Conservation (phyloP, 2,888 invertebrate species). For the Lordiphosa andalusiaca region DNA sequence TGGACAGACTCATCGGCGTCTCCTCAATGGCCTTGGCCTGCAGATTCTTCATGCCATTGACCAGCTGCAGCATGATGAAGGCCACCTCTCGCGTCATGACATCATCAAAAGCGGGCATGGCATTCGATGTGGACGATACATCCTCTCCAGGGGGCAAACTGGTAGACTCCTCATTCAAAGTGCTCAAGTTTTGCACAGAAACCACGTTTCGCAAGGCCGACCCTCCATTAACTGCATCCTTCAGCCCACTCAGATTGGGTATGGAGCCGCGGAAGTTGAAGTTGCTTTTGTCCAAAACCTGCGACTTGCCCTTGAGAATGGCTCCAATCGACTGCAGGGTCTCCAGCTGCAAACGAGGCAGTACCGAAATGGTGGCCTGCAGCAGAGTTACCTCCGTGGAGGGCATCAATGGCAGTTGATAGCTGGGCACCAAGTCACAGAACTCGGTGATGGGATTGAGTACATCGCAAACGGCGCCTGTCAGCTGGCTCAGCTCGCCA, state of each 20-base stretch:
- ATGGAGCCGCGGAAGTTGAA: conserved; percentile 80
- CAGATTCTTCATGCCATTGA: conserved; percentile 89
- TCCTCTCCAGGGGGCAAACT: conserved; percentile 33
- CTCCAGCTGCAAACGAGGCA: conserved; percentile 88
- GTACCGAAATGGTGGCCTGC: conserved; percentile 89
- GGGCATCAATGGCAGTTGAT: conserved; percentile 83
- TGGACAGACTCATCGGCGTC: conserved; percentile 85
- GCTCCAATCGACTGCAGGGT: conserved; percentile 87
- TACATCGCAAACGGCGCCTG: conserved; percentile 86
- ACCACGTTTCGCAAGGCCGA: conserved; percentile 81
- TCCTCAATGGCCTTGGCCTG: conserved; percentile 92
- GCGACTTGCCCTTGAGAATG: conserved; percentile 83
- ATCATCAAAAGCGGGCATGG: conserved; percentile 80
- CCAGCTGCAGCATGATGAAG: conserved; percentile 89
- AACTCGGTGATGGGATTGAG: conserved; percentile 90
- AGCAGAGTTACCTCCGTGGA: conserved; percentile 84
- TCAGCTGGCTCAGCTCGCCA: conserved; percentile 82
- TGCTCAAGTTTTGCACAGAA: conserved; percentile 80
- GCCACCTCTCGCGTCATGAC: conserved; percentile 85
- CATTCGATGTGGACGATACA: conserved; percentile 41
- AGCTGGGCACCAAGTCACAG: conserved; percentile 87
- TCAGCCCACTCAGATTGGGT: conserved; percentile 78
- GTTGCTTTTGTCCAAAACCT: conserved; percentile 78
- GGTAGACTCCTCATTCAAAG: conserved; percentile 76
- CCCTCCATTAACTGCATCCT: conserved; percentile 56